phyloP scores from a whole-genome alignment of 64 coral and sea anemone genomes.

The Dendrophyllia cribrosa region DNA sequence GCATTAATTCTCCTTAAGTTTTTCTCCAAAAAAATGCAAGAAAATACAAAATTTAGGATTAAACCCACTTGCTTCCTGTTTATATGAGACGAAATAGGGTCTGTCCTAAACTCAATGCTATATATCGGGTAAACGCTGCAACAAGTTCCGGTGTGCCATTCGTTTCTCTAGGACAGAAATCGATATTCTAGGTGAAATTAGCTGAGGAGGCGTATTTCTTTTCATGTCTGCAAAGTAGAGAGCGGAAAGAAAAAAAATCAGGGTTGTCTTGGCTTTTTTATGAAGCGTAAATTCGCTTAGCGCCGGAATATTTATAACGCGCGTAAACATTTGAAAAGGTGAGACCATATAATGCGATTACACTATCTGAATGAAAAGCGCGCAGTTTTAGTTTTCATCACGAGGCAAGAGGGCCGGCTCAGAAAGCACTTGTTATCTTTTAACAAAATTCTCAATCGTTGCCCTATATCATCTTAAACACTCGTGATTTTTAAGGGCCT shows the following conservation, averaged over 20 bases:
- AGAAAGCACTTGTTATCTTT: constrained; percentile 20
- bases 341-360: constrained; percentile 29
- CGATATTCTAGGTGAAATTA: background rate
- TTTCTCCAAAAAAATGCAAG: too few relatives aligned
- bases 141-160: constrained; percentile 18
- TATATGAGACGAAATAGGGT: background rate
- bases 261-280: background rate
- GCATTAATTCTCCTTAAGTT: too few relatives aligned
- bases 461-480: constrained; percentile 29
- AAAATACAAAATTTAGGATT: background rate
- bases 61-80: constrained; percentile 19
- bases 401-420: background rate
- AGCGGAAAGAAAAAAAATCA: background rate
- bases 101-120: background rate
- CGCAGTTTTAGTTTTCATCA: constrained; percentile 16
- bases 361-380: background rate
- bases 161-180: background rate
- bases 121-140: background rate
- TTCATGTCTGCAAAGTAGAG: background rate
- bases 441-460: background rate
- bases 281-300: constrained; percentile 4
- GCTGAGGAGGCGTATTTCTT: background rate
- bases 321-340: constrained; percentile 16
- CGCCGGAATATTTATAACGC: background rate
- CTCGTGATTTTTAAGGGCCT: constrained; percentile 10